Evolutionary conservation across 1,140 invertebrate genomes (phyloP), one percentile per base, ranked within the genome.

Genomic region (Uloborus diversus): DNA sequence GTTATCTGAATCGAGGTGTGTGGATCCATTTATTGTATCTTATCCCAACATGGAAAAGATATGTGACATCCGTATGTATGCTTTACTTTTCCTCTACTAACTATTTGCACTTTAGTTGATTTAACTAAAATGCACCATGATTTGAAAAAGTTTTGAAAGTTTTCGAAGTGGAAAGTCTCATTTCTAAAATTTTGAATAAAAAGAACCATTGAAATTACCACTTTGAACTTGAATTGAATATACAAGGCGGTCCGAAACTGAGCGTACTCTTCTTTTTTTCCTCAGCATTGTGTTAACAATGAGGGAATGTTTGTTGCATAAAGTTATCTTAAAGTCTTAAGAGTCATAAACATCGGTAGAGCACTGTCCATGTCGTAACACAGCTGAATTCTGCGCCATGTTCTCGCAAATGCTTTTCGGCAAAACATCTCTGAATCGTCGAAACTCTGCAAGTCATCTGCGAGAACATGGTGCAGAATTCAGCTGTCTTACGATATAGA

Each of bases 61-160:
- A 23, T 75, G 71, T n/a, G 14, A 49, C 5, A 27, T 49, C 17
- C 71, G 71, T 75, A 51, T 51, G 71, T 75, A 30, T 20, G 17
- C 2, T 42, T n/a, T 37, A 28, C 1, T 13, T 1, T 61, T 20
- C 4, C 14, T 25, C 0, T 5, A 3, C 20, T 30, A 3, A 3
- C 7, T 56, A 20, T 11, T 7, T 14, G 11, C 5, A 56, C 11
- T 11, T 14, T 47, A 9, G 17, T 47, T 17, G 7, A 9, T 47
- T 47, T 47, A 9, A 9, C 37, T 17, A 47, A 47, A 47, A 47
- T 47, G 17, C 37, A 9, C 9, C 37, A 17, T 17, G 17, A 17
- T 47, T 47, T 17, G 17, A 9, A 47, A 47, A n/a, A n/a, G n/a
- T n/a, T n/a, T n/a, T n/a, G n/a, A 47, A 47, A 47, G 17, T 47